Conservation (phyloP, 2,888 invertebrate species). For the Atrina japonica region DNA sequence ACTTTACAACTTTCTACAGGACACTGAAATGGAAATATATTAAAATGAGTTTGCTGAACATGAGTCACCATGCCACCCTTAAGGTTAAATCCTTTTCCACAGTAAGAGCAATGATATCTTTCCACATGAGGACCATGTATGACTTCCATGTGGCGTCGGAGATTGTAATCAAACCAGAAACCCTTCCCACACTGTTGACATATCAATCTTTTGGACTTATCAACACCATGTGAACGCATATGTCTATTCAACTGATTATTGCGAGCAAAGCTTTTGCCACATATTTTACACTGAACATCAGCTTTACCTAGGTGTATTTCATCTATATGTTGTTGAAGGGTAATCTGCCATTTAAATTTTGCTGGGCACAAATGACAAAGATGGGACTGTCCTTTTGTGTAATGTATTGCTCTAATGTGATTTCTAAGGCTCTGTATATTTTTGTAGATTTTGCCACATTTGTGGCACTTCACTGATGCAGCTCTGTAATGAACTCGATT, state of each 20-base stretch:
- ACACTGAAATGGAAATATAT: conserved; percentile 58
- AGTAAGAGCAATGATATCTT: conserved; percentile 69
- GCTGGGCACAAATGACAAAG: conserved; percentile 62
- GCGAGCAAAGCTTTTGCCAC: conserved; percentile 61
- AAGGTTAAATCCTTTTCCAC: conserved; percentile 65
- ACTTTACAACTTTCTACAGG: conserved; percentile 49
- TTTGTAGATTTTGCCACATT: conserved; percentile 58
- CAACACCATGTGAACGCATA: conserved; percentile 56
- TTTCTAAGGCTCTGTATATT: conserved; percentile 55
- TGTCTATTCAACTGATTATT: conserved; percentile 63
- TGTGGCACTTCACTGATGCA: conserved; percentile 43
- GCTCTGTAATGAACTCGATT: conserved; percentile 49
- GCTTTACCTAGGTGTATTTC: conserved; percentile 62
- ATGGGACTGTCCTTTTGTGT: conserved; percentile 37
- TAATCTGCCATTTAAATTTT: conserved; percentile 59
- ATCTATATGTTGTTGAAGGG: conserved; percentile 65
- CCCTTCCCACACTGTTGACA: conserved; percentile 64
- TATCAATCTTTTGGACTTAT: conserved; percentile 50
- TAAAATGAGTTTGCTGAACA: conserved; percentile 65
- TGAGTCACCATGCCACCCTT: conserved; percentile 64
- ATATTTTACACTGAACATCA: conserved; percentile 55
- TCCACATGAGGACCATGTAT: conserved; percentile 63
- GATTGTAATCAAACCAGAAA: conserved; percentile 65
- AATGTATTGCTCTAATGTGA: conserved; percentile 59
- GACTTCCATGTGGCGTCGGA: conserved; percentile 61